Conservation (phyloP, 2,797 vertebrate genomes). For the Mormyrus hasselquistii region DNA sequence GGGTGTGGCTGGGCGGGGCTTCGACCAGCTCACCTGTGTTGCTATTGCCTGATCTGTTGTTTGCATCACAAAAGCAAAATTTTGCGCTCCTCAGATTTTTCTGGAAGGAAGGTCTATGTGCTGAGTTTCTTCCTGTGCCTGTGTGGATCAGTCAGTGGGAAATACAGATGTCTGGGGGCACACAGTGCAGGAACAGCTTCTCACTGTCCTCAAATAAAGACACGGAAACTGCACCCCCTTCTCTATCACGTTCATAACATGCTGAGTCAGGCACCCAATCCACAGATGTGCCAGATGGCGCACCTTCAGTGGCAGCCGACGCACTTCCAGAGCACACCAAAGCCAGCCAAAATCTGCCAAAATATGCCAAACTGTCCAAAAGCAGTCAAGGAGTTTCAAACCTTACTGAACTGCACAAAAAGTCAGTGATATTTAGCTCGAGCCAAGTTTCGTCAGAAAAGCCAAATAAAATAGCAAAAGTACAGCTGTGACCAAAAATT, state of each 20-base stretch:
- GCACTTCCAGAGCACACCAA: not conserved
- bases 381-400: not conserved
- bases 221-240: not conserved
- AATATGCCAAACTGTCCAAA: not conserved
- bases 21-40: not conserved
- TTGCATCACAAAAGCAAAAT: not conserved
- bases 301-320: not conserved
- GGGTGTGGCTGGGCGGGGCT: not conserved
- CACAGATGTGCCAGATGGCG: not conserved
- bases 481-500: not conserved
- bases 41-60: not conserved
- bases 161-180: not conserved
- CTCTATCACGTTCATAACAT: not conserved
- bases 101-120: not conserved
- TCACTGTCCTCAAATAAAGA: not conserved
- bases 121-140: not conserved
- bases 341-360: not conserved
- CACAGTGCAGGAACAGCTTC: not conserved
- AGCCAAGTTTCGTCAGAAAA: not conserved
- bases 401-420: not conserved
- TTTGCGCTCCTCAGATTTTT: not conserved
- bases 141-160: not conserved
- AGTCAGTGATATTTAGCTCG: not conserved
- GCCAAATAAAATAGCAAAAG: not conserved
- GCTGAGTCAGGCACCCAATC: not conserved